These are phyloP conservation scores for Cephalopholis sonnerati DNA, from an alignment of 2,113 vertebrate genomes.

Conservation along the genomic window DNA sequence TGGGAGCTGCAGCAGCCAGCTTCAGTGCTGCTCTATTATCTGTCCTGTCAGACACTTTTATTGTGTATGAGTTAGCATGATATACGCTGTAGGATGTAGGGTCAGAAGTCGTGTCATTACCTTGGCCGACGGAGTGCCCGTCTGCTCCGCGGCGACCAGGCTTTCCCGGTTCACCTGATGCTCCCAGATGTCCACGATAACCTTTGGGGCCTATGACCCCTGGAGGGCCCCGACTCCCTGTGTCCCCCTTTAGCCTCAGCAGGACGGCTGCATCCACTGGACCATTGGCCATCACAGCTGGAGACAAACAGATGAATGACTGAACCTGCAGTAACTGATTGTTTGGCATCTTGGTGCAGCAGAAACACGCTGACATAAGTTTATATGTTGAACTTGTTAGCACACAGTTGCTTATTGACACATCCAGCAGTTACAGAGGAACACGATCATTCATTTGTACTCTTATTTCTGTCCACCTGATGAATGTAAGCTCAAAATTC, in stretches of 20 bases:
- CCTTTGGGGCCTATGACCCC: conserved; percentile 82
- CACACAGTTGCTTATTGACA: no score
- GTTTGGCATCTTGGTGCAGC: no score
- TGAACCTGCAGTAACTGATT: background rate
- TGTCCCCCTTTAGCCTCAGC: conserved; percentile 70
- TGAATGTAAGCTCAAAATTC: no score
- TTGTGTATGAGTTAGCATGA: background rate
- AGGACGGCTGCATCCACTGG: background rate
- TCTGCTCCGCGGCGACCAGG: conserved; percentile 63
- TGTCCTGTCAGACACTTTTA: background rate
- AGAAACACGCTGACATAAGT: no score
- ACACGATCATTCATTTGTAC: no score
- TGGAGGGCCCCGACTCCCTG: conserved; percentile 74
- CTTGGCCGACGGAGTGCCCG: accelerated
- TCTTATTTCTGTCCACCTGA: no score
- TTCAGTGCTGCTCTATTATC: no score
- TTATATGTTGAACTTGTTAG: no score
- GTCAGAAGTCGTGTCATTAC: conserved; percentile 32
- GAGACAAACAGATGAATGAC: background rate
- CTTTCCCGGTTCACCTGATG: conserved; percentile 22
- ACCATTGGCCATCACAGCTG: background rate
- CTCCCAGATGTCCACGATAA: conserved; percentile 70
- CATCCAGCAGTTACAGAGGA: no score
- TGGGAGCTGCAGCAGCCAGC: background rate
- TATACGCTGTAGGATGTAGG: no score